Percentiles rank a stretch among this genome's conserved stretches.
phyloP scores from a whole-genome alignment of 2,888 invertebrate species.

The Linhomoeus sp. region DNA sequence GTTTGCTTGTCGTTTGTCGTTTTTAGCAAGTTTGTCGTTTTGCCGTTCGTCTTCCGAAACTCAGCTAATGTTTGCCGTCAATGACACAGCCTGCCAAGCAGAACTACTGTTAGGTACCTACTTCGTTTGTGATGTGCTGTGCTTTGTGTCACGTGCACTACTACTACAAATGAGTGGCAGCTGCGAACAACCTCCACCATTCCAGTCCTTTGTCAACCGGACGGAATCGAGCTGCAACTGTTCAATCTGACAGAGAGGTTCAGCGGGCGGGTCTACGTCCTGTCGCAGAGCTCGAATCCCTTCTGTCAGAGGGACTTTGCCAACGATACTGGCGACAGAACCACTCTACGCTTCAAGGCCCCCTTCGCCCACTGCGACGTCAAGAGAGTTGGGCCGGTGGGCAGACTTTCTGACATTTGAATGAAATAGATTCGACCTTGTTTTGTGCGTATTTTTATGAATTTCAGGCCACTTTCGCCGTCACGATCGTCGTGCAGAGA shows the following conservation, averaged over 20 bases:
- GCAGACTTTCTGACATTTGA: too few relatives aligned
- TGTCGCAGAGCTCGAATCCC: conserved; percentile 21
- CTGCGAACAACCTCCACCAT: not conserved
- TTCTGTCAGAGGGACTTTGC: conserved; percentile 9
- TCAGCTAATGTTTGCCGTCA: too few relatives aligned
- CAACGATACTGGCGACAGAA: not conserved
- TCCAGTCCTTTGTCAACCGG: conserved; percentile 18
- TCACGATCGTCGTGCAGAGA: conserved; percentile 73
- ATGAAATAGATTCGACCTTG: not conserved
- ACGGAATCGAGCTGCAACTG: conserved; percentile 19
- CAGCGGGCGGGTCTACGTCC: conserved; percentile 22
- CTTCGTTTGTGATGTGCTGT: too few relatives aligned
- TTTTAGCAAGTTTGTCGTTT: too few relatives aligned
- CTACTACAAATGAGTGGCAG: too few relatives aligned
- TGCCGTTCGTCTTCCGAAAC: too few relatives aligned
- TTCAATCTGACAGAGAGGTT: conserved; percentile 14
- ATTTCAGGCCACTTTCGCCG: conserved; percentile 20
- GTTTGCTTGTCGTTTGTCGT: too few relatives aligned
- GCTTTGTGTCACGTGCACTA: too few relatives aligned
- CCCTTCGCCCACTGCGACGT: conserved; percentile 22
- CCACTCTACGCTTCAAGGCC: conserved; percentile 13
- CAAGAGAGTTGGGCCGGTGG: conserved; percentile 15
- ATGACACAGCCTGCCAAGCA: too few relatives aligned
- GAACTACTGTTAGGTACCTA: too few relatives aligned
- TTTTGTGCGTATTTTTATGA: too few relatives aligned